Evolutionary conservation across 2,797 vertebrate species (phyloP), one percentile per base, ranked within the genome.

Genomic region (Phylloscopus collybita): DNA sequence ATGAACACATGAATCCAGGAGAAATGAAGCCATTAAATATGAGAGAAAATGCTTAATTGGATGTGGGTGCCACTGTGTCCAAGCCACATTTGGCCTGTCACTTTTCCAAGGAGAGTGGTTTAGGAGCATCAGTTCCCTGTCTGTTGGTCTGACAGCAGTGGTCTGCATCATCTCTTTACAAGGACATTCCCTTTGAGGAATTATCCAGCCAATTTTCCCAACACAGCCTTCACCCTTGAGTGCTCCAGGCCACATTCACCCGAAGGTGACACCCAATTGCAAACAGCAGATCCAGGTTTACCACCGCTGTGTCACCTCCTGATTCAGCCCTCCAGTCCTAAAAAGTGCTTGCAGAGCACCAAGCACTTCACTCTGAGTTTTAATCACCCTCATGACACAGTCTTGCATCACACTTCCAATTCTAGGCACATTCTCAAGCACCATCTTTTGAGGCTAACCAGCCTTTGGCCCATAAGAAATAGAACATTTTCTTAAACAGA

Each of bases 401-500:
- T 34, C 71, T 74, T 57, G 21, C 79, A 60, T 86, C 59, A 85
- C 44, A 36, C 50, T 69, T 80, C 38, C 78, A 80, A 57, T 42
- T 65, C 21, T 1, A 9, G 83, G 76, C 86, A 79, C 4, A 1
- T 72, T 70, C 89, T 86, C 53, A 82, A 86, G 88, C 56, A 49
- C 70, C 71, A 50, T 53, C 59, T 62, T 72, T 42, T n/a, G 84
- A 93, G 51, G 36, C 61, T 50, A 91, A 25, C 17, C 47, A 36
- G 69, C 30, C 61, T 49, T 34, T 60, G 57, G 70, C 32, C 64
- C 8, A 1, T 13, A 19, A 92, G 18, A 90, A 93, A 72, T 26
- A 4, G 13, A 85, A 79, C 32, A 34, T 76, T 94, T 96, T 86
- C 70, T 93, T 82, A 87, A 94, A 87, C 26, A 90, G 86, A 83